Conservation (phyloP, 2,797 vertebrate genomes). For the Enteromius thamalakanensis region DNA sequence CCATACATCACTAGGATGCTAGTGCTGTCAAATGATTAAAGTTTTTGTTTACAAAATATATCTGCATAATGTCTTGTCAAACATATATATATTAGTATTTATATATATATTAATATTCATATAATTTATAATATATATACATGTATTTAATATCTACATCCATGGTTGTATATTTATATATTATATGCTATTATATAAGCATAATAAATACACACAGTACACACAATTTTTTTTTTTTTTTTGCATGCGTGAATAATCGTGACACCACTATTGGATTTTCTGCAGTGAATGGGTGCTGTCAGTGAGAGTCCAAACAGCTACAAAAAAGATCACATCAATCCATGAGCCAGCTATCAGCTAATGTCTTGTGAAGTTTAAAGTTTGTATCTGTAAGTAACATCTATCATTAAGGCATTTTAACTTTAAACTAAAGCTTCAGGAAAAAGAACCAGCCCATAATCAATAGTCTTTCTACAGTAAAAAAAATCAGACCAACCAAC, state of each 20-base stretch:
- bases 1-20: neutral
- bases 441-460: neutral
- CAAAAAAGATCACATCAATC: neutral
- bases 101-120: too few species aligned
- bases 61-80: too few species aligned
- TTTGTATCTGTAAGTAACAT: neutral
- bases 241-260: too few species aligned
- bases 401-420: neutral
- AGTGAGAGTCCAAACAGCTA: neutral
- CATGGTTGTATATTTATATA: too few species aligned
- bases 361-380: neutral
- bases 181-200: too few species aligned
- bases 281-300: neutral
- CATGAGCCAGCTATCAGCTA: neutral
- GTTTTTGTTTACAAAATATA: too few species aligned
- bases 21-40: too few species aligned
- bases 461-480: neutral
- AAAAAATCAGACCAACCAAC: neutral
- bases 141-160: too few species aligned
- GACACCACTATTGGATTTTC: neutral
- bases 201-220: too few species aligned
- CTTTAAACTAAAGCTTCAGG: neutral
- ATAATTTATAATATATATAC: too few species aligned
- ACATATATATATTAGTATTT: too few species aligned
- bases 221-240: too few species aligned